These are phyloP conservation scores for Clanis bilineata DNA, from an alignment of 2,888 invertebrate genomes.

Conservation along the genomic window DNA sequence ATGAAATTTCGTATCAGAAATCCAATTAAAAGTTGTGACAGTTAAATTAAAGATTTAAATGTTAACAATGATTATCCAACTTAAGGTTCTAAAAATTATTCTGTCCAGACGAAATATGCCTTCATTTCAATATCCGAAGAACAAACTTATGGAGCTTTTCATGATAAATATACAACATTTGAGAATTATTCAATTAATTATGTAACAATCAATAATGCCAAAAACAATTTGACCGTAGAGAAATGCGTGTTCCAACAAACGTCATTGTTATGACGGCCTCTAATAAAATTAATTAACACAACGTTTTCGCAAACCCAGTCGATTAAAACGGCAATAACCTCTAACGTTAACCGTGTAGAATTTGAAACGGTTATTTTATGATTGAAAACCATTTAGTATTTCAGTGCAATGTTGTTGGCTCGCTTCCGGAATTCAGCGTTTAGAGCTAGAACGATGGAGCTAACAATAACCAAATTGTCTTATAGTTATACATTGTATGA, in stretches of 20 bases:
- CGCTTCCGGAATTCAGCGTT: slow-evolving; percentile 5
- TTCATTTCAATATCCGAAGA: too few species aligned
- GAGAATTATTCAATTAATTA: too few species aligned
- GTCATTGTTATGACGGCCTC: neutral
- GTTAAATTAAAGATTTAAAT: too few species aligned
- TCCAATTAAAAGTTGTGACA: too few species aligned
- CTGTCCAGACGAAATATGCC: too few species aligned
- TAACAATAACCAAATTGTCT: neutral
- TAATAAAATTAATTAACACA: slow-evolving; percentile 3
- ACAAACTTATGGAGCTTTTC: too few species aligned
- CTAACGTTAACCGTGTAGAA: neutral
- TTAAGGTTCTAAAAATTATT: too few species aligned
- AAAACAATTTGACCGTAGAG: too few species aligned
- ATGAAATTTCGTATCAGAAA: too few species aligned
- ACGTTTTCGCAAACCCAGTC: slow-evolving; percentile 1
- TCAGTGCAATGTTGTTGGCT: neutral
- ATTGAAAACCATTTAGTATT: neutral
- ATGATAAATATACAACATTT: too few species aligned
- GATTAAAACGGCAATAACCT: slow-evolving; percentile 1
- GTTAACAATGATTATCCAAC: too few species aligned
- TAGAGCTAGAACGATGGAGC: neutral
- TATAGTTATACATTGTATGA: neutral
- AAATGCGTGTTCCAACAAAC: neutral
- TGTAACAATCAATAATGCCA: too few species aligned
- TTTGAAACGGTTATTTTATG: neutral